Percentiles rank a stretch among this genome's conserved stretches.
phyloP scores from a whole-genome alignment of 2,888 invertebrate genomes.

The Mesochorus sp. region DNA sequence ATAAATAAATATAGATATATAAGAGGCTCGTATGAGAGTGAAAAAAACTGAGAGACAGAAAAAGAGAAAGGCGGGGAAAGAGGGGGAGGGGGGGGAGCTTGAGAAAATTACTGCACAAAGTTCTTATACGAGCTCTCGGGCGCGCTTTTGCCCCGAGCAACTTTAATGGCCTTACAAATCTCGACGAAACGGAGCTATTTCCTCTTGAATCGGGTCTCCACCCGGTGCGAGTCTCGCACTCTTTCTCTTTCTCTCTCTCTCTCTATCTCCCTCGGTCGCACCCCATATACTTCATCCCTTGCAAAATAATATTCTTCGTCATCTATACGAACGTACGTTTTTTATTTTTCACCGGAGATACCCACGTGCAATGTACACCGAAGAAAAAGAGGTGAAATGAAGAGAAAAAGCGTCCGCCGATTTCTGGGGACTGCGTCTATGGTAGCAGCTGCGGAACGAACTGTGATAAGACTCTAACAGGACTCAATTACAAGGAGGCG shows the following conservation, averaged over 20 bases:
- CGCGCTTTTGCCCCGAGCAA: conserved; percentile 56
- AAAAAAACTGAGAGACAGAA: not conserved
- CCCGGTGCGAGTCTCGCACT: conserved; percentile 7
- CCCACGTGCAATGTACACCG: not conserved
- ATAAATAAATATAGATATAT: too few relatives aligned
- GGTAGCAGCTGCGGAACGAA: too few relatives aligned
- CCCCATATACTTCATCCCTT: not conserved
- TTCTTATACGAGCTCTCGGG: conserved; percentile 58
- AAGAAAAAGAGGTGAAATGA: conserved; percentile 1
- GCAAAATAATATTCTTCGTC: not conserved
- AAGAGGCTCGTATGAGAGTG: conserved; percentile 5
- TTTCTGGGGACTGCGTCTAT: too few relatives aligned
- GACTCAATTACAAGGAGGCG: too few relatives aligned
- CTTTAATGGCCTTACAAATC: conserved; percentile 75
- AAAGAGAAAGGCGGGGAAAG: not conserved
- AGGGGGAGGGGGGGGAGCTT: conserved; percentile 1
- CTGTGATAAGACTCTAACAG: too few relatives aligned
- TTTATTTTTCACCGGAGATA: not conserved
- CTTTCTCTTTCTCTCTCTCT: not conserved
- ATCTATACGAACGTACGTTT: conserved; percentile 10
- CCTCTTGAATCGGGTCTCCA: conserved; percentile 63
- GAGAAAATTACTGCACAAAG: conserved; percentile 62
- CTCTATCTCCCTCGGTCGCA: not conserved
- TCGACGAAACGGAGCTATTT: conserved; percentile 71
- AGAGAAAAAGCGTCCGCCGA: not conserved